Evolutionary conservation across 2,888 invertebrate genomes (phyloP).

Genomic region (Lamproptera curius): DNA sequence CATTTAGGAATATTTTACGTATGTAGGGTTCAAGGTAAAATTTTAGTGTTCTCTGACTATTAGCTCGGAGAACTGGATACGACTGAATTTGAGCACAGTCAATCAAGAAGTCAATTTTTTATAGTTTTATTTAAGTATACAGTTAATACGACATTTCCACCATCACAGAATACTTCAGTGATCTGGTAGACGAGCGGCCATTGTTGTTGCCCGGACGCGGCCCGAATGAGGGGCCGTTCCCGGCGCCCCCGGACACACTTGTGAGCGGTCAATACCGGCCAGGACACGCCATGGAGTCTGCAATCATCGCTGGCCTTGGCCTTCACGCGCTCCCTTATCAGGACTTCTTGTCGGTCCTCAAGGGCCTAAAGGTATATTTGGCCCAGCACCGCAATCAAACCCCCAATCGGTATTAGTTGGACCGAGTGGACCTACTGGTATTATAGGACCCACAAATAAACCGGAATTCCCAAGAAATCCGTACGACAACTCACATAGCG

Average conservation of each 20-base stretch:
- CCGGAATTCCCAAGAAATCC: background rate
- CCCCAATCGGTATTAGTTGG: conserved; percentile 27
- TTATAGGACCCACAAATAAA: conserved; percentile 56
- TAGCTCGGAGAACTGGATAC: too few relatives aligned
- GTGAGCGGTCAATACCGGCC: conserved; percentile 31
- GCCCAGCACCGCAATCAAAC: conserved; percentile 3
- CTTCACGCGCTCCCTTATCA: conserved; percentile 19
- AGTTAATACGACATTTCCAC: too few relatives aligned
- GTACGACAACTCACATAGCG: background rate
- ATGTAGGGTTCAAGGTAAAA: too few relatives aligned
- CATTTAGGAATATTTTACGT: too few relatives aligned
- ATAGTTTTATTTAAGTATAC: too few relatives aligned
- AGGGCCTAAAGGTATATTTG: conserved; percentile 30
- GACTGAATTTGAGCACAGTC: too few relatives aligned
- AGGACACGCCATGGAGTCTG: conserved; percentile 28
- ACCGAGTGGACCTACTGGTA: conserved; percentile 51
- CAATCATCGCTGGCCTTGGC: conserved; percentile 25
- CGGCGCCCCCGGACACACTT: conserved; percentile 32
- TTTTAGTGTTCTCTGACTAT: too few relatives aligned
- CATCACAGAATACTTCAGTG: conserved; percentile 56
- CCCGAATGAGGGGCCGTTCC: conserved; percentile 35
- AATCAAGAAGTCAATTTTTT: too few relatives aligned
- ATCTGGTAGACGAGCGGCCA: conserved; percentile 54
- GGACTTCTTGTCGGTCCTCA: conserved; percentile 58
- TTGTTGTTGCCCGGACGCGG: conserved; percentile 44